Evolutionary conservation across 2,113 vertebrate species (phyloP).

Genomic region (Malurus melanocephalus): DNA sequence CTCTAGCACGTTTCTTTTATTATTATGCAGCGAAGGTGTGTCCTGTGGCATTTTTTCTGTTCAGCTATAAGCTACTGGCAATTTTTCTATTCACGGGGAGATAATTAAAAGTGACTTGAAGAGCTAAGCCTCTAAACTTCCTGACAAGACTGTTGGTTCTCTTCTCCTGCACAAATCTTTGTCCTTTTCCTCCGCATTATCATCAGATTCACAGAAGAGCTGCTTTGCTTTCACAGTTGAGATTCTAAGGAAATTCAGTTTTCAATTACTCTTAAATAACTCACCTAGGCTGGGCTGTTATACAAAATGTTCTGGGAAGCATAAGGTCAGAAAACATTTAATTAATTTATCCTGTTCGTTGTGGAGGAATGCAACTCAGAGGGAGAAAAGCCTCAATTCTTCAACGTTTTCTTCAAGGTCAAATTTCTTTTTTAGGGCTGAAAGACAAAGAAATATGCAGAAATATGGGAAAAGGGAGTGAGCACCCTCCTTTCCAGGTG

Average conservation of each 20-base stretch:
- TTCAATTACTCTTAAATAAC: not conserved
- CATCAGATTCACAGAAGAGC: not conserved
- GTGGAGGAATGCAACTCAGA: not conserved
- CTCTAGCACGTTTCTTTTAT: not conserved
- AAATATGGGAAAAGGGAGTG: not conserved
- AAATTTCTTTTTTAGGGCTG: not conserved
- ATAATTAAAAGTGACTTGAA: not conserved
- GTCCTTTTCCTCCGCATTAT: not conserved
- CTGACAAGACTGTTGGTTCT: not conserved
- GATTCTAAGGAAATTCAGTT: not conserved
- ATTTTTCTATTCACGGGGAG: not conserved
- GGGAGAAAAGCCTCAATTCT: not conserved
- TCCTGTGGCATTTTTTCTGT: not conserved
- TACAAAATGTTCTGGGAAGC: not conserved
- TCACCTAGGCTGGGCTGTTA: not conserved
- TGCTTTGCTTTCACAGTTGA: not conserved
- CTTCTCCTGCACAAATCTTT: not conserved
- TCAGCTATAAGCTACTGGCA: not conserved
- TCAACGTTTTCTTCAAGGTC: not conserved
- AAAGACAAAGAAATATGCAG: not conserved
- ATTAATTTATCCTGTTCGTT: not conserved
- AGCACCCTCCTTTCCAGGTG: fast-evolving
- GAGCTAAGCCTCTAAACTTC: not conserved
- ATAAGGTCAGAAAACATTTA: not conserved
- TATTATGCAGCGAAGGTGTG: not conserved